Conservation (phyloP, 2,888 invertebrate species). For the Parnassius glacialis region DNA sequence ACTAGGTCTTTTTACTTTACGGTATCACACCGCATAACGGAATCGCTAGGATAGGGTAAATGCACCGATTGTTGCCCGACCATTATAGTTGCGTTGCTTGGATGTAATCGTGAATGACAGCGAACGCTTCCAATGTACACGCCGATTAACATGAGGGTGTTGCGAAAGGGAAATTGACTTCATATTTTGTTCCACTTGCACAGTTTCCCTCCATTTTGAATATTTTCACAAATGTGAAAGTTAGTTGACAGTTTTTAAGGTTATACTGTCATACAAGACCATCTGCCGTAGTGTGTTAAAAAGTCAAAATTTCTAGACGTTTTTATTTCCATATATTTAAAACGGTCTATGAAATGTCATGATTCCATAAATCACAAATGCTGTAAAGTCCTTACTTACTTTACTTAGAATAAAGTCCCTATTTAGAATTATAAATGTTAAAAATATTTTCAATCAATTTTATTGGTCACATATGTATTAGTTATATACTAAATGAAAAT, state of each 20-base stretch:
- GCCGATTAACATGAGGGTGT: conserved; percentile 40
- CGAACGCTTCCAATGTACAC: conserved; percentile 46
- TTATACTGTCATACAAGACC: too few species aligned
- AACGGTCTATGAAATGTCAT: too few species aligned
- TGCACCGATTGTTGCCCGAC: conserved; percentile 37
- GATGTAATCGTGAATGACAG: conserved; percentile 40
- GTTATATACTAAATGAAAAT: too few species aligned
- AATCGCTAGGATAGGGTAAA: conserved; percentile 34
- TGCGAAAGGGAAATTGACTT: conserved; percentile 51
- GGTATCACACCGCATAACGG: conserved; percentile 12
- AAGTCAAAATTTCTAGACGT: too few species aligned
- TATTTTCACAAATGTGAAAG: conserved; percentile 15
- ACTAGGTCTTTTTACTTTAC: conserved; percentile 10
- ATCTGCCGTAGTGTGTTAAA: too few species aligned
- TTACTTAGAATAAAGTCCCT: too few species aligned
- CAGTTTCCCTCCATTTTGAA: conserved; percentile 12
- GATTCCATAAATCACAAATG: too few species aligned
- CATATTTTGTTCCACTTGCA: conserved; percentile 32
- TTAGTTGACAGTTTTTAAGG: not conserved
- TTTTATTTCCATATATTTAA: too few species aligned
- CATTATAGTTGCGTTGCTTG: conserved; percentile 39
- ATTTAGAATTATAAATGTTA: too few species aligned
- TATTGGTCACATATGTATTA: too few species aligned
- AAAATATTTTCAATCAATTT: too few species aligned
- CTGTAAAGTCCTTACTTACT: too few species aligned